Evolutionary conservation across 2,113 vertebrate species (phyloP).

Genomic region (Tachysurus fulvidraco): DNA sequence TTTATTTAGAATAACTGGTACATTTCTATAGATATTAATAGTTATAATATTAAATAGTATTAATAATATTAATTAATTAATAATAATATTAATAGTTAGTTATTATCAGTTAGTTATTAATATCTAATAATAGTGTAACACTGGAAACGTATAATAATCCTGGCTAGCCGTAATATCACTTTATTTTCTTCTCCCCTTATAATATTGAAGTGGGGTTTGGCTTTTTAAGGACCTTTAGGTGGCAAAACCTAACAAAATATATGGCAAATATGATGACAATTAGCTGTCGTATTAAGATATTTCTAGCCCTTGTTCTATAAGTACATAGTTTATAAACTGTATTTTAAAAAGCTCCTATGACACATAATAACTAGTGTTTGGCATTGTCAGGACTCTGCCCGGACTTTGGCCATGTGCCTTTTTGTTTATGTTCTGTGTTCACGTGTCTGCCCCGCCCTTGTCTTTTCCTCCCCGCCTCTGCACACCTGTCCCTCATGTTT

Average conservation of each 20-base stretch:
- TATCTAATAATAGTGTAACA: neutral
- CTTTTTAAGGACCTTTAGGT: neutral
- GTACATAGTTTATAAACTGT: neutral
- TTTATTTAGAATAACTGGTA: neutral
- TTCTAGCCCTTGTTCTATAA: neutral
- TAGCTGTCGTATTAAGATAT: neutral
- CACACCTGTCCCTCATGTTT: too few species aligned
- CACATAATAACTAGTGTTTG: neutral
- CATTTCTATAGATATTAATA: neutral
- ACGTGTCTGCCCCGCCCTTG: too few species aligned
- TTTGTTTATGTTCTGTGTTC: too few species aligned
- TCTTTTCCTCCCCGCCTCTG: too few species aligned
- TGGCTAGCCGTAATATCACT: too few species aligned
- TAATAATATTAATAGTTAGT: neutral
- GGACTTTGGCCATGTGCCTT: too few species aligned
- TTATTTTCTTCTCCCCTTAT: neutral
- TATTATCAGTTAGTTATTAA: too few species aligned
- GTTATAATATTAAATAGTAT: too few species aligned
- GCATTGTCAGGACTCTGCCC: too few species aligned
- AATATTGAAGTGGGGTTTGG: neutral
- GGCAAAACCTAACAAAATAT: neutral
- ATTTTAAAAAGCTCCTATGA: neutral
- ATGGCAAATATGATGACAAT: too few species aligned
- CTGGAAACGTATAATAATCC: neutral
- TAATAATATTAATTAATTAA: too few species aligned